A percentile compares a stretch with the other conserved stretches of the same genome.
Conservation (phyloP, 2,797 vertebrate genomes). For the Cossypha heuglini region DNA sequence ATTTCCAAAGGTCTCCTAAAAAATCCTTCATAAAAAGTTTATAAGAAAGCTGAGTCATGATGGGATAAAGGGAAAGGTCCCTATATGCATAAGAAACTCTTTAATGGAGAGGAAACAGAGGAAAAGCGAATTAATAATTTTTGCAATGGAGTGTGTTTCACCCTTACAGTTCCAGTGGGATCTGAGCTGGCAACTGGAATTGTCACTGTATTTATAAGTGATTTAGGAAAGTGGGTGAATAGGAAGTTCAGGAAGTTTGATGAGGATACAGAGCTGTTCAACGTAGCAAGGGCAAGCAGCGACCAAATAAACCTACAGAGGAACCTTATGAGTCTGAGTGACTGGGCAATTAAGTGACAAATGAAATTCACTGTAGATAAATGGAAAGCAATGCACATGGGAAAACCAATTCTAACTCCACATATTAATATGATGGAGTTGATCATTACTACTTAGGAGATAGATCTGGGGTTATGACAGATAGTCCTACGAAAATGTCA, state of each 20-base stretch:
- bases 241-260: background rate
- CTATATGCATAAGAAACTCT: background rate
- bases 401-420: slow-evolving; percentile 49
- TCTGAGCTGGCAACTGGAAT: background rate
- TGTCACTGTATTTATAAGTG: background rate
- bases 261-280: background rate
- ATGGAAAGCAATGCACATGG: slow-evolving; percentile 25
- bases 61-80: background rate
- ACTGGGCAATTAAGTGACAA: slow-evolving; percentile 32
- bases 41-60: background rate
- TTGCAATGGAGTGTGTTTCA: background rate
- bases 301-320: background rate
- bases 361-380: slow-evolving; percentile 41
- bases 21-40: background rate
- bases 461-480: slow-evolving; percentile 20
- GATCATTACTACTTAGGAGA: slow-evolving; percentile 53
- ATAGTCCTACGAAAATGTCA: slow-evolving; percentile 43
- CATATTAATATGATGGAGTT: slow-evolving; percentile 45
- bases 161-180: background rate
- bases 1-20: background rate
- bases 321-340: background rate
- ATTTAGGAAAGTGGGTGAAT: background rate
- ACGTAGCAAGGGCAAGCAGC: background rate
- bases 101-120: background rate
- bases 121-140: background rate